Evolutionary conservation across 1,140 invertebrate genomes (phyloP), one percentile per base, ranked within the genome.

Genomic region (Papilio machaon): DNA sequence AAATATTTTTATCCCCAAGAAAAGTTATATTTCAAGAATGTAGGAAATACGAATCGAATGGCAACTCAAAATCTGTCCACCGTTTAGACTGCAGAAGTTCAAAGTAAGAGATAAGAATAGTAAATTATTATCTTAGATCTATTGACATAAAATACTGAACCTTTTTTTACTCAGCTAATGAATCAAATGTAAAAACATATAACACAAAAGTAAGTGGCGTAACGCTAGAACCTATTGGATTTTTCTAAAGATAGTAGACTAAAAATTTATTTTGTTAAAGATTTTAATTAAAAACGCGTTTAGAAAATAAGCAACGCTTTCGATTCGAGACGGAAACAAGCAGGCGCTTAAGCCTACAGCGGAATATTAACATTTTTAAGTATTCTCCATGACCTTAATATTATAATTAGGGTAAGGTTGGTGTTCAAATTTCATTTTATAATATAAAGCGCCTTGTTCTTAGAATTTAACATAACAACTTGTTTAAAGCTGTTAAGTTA

Each of bases 381-480:
- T 76, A 76, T 76, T 76, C 74, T 76, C 11, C 74, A 76, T 76
- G 74, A 76, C 74, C 74, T 35, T 49, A 76, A 76, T 76, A 52
- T 76, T 49, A 52, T 35, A 76, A 49, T 76, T 76, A 17, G 46
- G 74, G 46, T 76, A 76, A 76, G 23, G 74, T 23, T 70, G 43
- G 17, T 73, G 38, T 73, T 73, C 10, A 46, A 70, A 38, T 70
- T 70, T 47, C n/a, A 73, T 73, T 73, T 73, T 19, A 73, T n/a
- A 23, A 47, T n/a, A 47, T 35, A 46, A 74, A 47, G 9, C 0
- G 11, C 2, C 30, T 7, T 73, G 30, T 73, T 70, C 38, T 38
- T 73, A 23, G 19, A 64, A 64, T 30, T 23, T 64, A 64, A 64
- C 23, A 64, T 64, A 64, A 64, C 23, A 64, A 30, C 60, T 5